Evolutionary conservation across 2,888 invertebrate genomes (phyloP).

Genomic region (Rotaria sp.): DNA sequence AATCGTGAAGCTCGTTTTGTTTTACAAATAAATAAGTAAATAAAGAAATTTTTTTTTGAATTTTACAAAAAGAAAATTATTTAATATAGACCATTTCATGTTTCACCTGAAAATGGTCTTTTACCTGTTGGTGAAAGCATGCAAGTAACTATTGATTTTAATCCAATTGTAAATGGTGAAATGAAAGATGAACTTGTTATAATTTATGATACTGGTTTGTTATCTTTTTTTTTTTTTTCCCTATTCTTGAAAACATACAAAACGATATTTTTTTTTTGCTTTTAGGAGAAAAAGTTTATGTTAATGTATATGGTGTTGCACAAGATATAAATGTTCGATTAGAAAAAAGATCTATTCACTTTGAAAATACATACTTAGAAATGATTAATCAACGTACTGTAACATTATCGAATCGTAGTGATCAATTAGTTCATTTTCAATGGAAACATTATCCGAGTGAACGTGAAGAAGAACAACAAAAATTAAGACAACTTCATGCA

Average conservation of each 20-base stretch:
- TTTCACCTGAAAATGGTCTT: constrained; percentile 50
- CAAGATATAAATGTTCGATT: constrained; percentile 53
- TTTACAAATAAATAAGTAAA: constrained; percentile 56
- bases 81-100: constrained; percentile 51
- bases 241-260: background rate
- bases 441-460: constrained; percentile 54
- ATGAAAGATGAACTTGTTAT: constrained; percentile 48
- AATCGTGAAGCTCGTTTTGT: constrained; percentile 58
- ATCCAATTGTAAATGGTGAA: constrained; percentile 49
- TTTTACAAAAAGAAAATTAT: background rate
- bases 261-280: background rate
- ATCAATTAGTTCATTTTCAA: constrained; percentile 53
- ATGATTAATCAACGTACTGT: constrained; percentile 54
- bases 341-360: constrained; percentile 52
- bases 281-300: constrained; percentile 49
- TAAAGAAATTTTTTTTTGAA: constrained; percentile 45
- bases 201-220: constrained; percentile 50
- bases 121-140: constrained; percentile 51
- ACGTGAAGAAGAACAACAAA: constrained; percentile 53
- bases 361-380: constrained; percentile 54
- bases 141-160: constrained; percentile 53
- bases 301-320: constrained; percentile 51
- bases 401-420: constrained; percentile 51
- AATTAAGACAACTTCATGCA: constrained; percentile 44
- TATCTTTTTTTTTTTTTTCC: constrained; percentile 44